Conservation (phyloP, 53 echinoderm and acorn worm species). For the Temnopleurus reevesii region DNA sequence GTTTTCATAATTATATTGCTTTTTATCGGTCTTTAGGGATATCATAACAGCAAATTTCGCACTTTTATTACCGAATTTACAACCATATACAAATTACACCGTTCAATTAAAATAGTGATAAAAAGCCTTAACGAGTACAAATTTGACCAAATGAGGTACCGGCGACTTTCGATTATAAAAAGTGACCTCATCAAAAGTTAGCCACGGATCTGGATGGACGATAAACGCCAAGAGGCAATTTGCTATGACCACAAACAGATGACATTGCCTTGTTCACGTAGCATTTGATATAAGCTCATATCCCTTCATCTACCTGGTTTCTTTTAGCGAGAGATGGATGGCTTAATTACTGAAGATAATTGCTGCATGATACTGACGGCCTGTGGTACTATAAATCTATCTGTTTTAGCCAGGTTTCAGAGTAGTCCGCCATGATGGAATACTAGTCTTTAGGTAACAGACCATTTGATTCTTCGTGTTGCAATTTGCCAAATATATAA, state of each 20-base stretch:
- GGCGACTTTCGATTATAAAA: neutral
- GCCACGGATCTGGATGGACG: neutral
- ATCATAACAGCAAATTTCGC: too few species aligned
- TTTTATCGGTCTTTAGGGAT: too few species aligned
- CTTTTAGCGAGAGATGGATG: neutral
- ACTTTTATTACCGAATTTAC: too few species aligned
- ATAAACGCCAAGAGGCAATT: neutral
- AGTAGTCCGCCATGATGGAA: neutral
- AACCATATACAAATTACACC: too few species aligned
- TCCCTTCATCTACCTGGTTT: neutral
- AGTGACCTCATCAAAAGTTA: neutral
- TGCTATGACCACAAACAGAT: neutral
- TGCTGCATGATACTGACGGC: conserved; percentile 2
- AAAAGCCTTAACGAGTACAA: too few species aligned
- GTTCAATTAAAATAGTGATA: too few species aligned
- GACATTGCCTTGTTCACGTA: neutral
- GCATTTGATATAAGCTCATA: neutral
- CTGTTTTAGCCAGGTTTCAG: neutral
- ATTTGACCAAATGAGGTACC: neutral
- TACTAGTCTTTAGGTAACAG: too few species aligned
- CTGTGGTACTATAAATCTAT: neutral
- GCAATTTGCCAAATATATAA: too few species aligned
- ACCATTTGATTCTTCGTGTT: too few species aligned
- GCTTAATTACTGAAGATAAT: conserved; percentile 31
- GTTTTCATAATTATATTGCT: too few species aligned